A percentile compares a stretch with the other conserved stretches of the same genome.
phyloP scores from a whole-genome alignment of 2,888 invertebrate species.

The Apamea epomidion region DNA sequence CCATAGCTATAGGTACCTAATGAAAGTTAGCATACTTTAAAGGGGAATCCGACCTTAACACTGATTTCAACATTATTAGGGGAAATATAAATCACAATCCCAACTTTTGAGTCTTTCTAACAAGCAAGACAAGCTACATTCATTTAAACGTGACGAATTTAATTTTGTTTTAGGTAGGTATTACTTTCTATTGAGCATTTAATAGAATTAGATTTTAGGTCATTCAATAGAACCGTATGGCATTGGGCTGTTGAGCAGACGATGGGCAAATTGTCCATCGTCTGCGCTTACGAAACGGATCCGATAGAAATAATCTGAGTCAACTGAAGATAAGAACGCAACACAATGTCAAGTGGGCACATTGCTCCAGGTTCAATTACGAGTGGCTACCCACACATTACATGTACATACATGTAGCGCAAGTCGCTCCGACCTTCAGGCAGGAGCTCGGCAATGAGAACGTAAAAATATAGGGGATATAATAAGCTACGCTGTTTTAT shows the following conservation, averaged over 20 bases:
- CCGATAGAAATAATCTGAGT: slow-evolving; percentile 10
- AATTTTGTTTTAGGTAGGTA: background rate
- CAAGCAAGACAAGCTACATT: background rate
- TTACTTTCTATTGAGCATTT: background rate
- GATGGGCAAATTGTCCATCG: background rate
- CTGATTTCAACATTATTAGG: slow-evolving; percentile 6
- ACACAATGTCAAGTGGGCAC: slow-evolving; percentile 52
- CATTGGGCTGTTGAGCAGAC: too few relatives aligned
- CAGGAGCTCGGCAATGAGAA: background rate
- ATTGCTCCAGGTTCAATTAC: slow-evolving; percentile 17
- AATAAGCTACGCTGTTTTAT: background rate
- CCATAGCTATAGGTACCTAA: background rate
- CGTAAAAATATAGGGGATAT: background rate
- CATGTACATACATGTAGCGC: background rate
- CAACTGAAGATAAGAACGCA: slow-evolving; percentile 21
- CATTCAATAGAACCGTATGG: background rate
- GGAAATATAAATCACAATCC: background rate
- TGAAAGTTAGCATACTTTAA: background rate
- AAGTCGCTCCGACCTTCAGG: slow-evolving; percentile 3
- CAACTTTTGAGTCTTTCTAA: background rate
- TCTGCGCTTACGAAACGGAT: background rate
- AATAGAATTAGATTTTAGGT: background rate
- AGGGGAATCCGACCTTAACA: background rate
- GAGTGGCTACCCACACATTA: background rate
- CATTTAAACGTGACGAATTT: background rate